Percentiles rank a stretch among this genome's conserved stretches.
These are phyloP conservation scores for Vanessa atalanta DNA, from an alignment of 1,140 invertebrate genomes.

Conservation along the genomic window DNA sequence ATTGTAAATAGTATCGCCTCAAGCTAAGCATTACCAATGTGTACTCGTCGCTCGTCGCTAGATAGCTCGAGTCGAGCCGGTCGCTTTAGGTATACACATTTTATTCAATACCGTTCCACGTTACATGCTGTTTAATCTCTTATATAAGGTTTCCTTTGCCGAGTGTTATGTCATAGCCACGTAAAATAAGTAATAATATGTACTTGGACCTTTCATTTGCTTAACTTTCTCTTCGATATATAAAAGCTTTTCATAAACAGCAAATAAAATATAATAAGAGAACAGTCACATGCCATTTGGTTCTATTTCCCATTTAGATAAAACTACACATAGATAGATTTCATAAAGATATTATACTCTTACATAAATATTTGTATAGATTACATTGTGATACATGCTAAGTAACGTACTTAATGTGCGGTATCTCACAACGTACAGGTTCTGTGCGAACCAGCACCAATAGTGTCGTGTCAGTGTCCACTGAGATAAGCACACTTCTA, in stretches of 20 bases:
- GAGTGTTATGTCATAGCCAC: neutral
- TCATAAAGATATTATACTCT: neutral
- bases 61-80: too few species aligned
- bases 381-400: neutral
- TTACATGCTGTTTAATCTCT: too few species aligned
- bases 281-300: neutral
- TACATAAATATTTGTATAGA: slow-evolving; percentile 1
- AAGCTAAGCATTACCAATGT: neutral
- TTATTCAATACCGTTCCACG: too few species aligned
- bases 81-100: too few species aligned
- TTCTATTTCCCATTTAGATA: neutral
- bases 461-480: neutral
- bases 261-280: neutral
- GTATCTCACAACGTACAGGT: neutral
- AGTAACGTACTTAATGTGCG: neutral
- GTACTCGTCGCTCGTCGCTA: neutral
- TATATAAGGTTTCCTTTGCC: neutral
- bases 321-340: slow-evolving; percentile 3
- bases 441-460: too few species aligned
- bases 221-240: neutral
- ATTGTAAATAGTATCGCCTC: neutral
- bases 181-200: neutral
- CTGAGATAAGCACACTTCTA: neutral
- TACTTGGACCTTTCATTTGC: slow-evolving; percentile 9
- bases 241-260: neutral